Conservation (phyloP, 2,797 vertebrate genomes). For the Vultur gryphus region DNA sequence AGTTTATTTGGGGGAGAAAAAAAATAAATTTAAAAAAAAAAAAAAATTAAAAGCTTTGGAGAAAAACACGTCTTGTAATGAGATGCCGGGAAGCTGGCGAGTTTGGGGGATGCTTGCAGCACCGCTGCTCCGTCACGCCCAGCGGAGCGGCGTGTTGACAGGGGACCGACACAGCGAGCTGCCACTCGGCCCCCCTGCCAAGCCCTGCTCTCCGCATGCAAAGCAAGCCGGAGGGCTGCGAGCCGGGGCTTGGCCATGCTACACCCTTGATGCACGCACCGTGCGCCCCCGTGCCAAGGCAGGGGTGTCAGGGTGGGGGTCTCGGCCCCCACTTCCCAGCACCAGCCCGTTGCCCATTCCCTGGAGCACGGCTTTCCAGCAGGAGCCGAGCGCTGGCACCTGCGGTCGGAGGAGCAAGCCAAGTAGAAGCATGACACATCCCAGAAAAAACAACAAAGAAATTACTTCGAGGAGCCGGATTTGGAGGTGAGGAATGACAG, state of each 20-base stretch:
- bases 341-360: fast-evolving
- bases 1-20: neutral
- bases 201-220: neutral
- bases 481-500: neutral
- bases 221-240: neutral
- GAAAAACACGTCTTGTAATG: neutral
- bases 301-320: neutral
- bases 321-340: fast-evolving
- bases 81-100: neutral
- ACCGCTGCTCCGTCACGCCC: fast-evolving
- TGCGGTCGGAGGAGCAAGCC: fast-evolving
- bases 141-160: fast-evolving
- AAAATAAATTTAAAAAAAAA: neutral
- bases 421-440: neutral
- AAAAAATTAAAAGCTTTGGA: neutral
- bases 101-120: neutral
- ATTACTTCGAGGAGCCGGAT: neutral
- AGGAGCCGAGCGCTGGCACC: neutral
- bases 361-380: neutral
- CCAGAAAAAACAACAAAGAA: neutral
- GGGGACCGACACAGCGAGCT: fast-evolving
- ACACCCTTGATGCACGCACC: neutral
- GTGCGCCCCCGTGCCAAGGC: neutral
- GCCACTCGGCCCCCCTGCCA: neutral
- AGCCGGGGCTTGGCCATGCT: too few relatives aligned